Percentiles rank a stretch among this genome's conserved stretches.
phyloP scores from a whole-genome alignment of 2,797 vertebrate species.

The Gadopsis marmoratus region DNA sequence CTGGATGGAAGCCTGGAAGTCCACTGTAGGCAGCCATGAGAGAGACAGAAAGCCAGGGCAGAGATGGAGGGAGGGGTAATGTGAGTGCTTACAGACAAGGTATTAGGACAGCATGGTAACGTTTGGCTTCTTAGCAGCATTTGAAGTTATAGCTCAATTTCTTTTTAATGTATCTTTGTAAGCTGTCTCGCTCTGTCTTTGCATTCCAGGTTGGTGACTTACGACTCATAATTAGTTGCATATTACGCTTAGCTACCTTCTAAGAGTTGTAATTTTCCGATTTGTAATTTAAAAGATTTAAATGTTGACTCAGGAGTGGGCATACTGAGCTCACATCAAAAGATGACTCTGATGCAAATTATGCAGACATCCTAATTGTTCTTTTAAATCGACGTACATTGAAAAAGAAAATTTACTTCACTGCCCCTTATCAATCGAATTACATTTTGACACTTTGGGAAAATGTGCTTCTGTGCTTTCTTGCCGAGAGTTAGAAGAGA shows the following conservation, averaged over 20 bases:
- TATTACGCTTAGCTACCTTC: neutral
- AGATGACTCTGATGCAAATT: neutral
- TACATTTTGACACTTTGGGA: neutral
- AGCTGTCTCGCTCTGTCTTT: neutral
- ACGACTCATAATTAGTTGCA: neutral
- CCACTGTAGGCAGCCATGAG: slow-evolving; percentile 31
- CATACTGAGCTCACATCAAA: neutral
- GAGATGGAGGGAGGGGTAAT: slow-evolving; percentile 32
- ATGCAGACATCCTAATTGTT: neutral
- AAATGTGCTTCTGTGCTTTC: neutral
- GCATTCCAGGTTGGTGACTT: neutral
- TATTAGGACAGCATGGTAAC: slow-evolving; percentile 44
- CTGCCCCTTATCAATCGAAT: neutral
- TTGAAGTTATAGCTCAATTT: slow-evolving; percentile 24
- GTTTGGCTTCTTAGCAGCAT: slow-evolving; percentile 33
- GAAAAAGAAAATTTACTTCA: neutral
- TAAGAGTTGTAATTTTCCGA: neutral
- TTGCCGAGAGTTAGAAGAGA: neutral
- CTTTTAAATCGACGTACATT: neutral
- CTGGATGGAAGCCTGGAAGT: slow-evolving; percentile 45
- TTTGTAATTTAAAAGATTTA: slow-evolving; percentile 2
- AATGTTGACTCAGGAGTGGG: neutral
- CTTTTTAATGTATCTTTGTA: neutral
- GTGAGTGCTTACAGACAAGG: slow-evolving; percentile 46
- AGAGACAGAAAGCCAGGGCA: slow-evolving; percentile 7